A percentile compares a stretch with the other conserved stretches of the same genome.
Conservation (phyloP, 1,140 invertebrate species). For the Meloidogyne exigua region DNA sequence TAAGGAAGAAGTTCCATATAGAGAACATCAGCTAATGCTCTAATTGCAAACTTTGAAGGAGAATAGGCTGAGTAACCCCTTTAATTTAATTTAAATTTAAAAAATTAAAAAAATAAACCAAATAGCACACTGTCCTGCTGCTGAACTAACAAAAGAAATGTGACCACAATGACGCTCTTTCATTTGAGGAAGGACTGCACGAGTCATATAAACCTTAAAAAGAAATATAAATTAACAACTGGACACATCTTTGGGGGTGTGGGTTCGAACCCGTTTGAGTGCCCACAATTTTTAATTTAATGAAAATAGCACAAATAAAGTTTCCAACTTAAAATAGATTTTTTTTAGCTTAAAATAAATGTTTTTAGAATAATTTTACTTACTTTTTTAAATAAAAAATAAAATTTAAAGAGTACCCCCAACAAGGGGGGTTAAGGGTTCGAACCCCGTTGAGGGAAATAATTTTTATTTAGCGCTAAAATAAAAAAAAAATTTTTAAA, state of each 20-base stretch:
- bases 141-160: conserved; percentile 76
- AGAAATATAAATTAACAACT: no score
- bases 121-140: conserved; percentile 83
- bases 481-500: neutral
- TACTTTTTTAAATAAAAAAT: conserved; percentile 28
- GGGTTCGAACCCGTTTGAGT: no score
- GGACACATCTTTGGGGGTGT: no score
- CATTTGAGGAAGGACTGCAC: conserved; percentile 66
- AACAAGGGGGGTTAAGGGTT: neutral
- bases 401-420: no score
- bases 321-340: no score
- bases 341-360: no score
- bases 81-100: neutral
- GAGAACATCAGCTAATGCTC: conserved; percentile 87
- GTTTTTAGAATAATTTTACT: neutral
- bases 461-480: neutral
- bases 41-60: conserved; percentile 86
- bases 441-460: neutral
- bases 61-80: conserved; percentile 75
- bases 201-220: conserved; percentile 66
- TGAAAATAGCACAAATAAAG: no score
- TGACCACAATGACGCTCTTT: conserved; percentile 68
- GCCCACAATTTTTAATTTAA: no score
- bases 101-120: conserved; percentile 74
- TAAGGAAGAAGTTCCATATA: conserved; percentile 77